These are phyloP conservation scores for Daboia siamensis DNA, from an alignment of 2,113 vertebrate genomes.

Conservation along the genomic window DNA sequence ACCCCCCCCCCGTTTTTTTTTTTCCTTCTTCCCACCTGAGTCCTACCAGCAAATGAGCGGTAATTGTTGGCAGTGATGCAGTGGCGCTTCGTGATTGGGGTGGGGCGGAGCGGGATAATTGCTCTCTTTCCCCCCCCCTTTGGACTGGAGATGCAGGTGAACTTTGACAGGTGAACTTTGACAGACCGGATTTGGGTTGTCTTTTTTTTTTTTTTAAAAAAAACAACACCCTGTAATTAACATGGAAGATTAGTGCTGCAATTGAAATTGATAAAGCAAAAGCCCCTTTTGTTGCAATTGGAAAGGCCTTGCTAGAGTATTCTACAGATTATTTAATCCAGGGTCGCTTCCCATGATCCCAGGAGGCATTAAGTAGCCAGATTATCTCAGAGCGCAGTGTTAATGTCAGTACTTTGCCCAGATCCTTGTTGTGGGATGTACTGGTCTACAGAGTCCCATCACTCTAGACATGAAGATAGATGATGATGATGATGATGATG, in stretches of 20 bases:
- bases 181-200: not conserved
- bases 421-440: not conserved
- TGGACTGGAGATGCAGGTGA: not conserved
- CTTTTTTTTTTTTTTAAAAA: too few relatives aligned
- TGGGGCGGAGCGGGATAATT: not conserved
- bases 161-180: not conserved
- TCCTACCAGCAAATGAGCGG: not conserved
- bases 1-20: too few relatives aligned
- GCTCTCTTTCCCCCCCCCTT: not conserved
- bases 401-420: not conserved
- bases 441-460: not conserved
- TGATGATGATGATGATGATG: too few relatives aligned
- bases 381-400: not conserved
- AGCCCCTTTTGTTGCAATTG: not conserved
- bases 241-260: not conserved
- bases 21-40: not conserved
- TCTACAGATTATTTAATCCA: too few relatives aligned
- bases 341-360: not conserved
- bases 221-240: not conserved
- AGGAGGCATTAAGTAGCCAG: not conserved
- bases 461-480: not conserved
- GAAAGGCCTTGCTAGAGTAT: not conserved
- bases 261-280: not conserved
- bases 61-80: not conserved
- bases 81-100: not conserved